These are phyloP conservation scores for Oxystoma pomonae DNA, from an alignment of 2,888 invertebrate species.

Conservation along the genomic window DNA sequence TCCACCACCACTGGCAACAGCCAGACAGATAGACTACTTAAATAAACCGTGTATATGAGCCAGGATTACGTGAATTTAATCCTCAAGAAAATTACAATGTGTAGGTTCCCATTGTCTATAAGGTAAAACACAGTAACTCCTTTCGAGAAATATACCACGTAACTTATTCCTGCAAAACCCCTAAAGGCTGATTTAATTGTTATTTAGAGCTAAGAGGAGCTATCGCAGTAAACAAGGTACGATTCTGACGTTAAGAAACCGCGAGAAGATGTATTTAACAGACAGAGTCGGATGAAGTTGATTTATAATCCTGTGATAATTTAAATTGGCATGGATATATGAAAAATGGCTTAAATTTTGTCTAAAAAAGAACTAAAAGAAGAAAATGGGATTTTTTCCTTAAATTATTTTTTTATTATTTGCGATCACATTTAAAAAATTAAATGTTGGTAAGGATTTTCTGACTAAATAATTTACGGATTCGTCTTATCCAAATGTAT, in stretches of 20 bases:
- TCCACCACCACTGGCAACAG: not conserved
- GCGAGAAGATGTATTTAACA: not conserved
- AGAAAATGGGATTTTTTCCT: no score
- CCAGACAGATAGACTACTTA: not conserved
- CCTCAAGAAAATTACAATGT: not conserved
- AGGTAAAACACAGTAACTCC: not conserved
- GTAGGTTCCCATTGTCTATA: not conserved
- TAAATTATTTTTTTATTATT: no score
- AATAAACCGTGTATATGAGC: not conserved
- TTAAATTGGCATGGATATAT: no score
- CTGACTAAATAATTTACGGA: no score
- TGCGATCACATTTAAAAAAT: no score
- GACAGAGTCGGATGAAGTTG: not conserved
- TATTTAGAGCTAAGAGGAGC: not conserved
- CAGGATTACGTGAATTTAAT: not conserved
- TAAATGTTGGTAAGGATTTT: no score
- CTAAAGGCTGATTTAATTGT: not conserved
- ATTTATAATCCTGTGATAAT: not conserved
- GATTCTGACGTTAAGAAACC: not conserved
- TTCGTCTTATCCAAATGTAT: no score
- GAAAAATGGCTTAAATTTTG: no score
- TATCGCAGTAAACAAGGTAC: not conserved
- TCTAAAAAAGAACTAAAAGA: no score
- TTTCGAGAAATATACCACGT: not conserved
- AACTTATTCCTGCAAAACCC: not conserved